A percentile compares a stretch with the other conserved stretches of the same genome.
phyloP scores from a whole-genome alignment of 2,888 invertebrate genomes.

The Lepeophtheirus nordmannii region DNA sequence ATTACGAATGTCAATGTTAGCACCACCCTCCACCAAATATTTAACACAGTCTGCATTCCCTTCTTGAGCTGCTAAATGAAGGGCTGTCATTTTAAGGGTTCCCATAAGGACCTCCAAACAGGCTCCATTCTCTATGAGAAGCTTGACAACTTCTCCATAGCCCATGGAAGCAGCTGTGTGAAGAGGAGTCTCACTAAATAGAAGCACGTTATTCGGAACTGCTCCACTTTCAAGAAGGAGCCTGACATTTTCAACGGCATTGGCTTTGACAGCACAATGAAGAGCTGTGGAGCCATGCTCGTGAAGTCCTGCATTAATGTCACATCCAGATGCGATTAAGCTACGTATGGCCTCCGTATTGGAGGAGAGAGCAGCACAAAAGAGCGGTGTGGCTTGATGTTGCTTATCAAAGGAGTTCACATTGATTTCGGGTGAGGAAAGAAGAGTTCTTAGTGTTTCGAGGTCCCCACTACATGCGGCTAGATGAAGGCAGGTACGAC shows the following conservation, averaged over 20 bases:
- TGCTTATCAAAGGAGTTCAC: slow-evolving; percentile 49
- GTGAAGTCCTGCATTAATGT: slow-evolving; percentile 47
- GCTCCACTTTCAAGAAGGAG: slow-evolving; percentile 59
- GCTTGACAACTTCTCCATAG: slow-evolving; percentile 49
- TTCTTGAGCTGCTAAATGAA: slow-evolving; percentile 75
- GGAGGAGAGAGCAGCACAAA: slow-evolving; percentile 60
- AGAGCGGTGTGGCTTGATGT: slow-evolving; percentile 58
- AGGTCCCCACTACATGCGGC: slow-evolving; percentile 56
- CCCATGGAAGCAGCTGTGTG: slow-evolving; percentile 65
- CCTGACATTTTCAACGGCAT: slow-evolving; percentile 54
- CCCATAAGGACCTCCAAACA: slow-evolving; percentile 41
- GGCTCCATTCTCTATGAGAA: slow-evolving; percentile 60
- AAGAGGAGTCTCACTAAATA: slow-evolving; percentile 56
- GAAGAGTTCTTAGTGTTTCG: neutral
- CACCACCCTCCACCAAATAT: slow-evolving; percentile 54
- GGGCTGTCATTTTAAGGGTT: slow-evolving; percentile 50
- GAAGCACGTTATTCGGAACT: slow-evolving; percentile 45
- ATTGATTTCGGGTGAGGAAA: slow-evolving; percentile 12
- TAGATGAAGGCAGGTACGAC: slow-evolving; percentile 62
- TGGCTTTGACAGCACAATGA: slow-evolving; percentile 66
- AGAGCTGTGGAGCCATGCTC: slow-evolving; percentile 50
- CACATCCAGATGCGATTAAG: slow-evolving; percentile 50
- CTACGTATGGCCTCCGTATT: slow-evolving; percentile 53
- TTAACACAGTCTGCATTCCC: slow-evolving; percentile 61
- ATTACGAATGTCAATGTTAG: slow-evolving; percentile 56